A percentile compares a stretch with the other conserved stretches of the same genome.
phyloP scores from a whole-genome alignment of 1,140 invertebrate genomes.

The Zaprionus africanus region DNA sequence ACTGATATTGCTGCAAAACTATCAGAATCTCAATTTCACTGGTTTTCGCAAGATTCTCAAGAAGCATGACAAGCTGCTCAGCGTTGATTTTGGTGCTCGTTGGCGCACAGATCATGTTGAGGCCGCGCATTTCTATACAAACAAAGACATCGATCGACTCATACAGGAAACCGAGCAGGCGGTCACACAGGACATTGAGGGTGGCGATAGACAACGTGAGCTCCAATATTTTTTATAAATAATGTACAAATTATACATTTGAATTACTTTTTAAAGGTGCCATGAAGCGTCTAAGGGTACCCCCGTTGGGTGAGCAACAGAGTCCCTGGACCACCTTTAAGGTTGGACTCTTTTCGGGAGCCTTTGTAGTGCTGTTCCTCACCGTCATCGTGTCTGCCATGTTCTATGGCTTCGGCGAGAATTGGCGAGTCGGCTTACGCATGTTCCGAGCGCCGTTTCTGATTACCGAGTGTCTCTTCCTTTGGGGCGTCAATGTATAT shows the following conservation, averaged over 20 bases:
- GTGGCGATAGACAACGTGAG: conserved; percentile 89
- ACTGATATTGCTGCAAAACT: conserved; percentile 91
- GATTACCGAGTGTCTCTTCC: conserved; percentile 92
- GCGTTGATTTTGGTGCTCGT: conserved; percentile 87
- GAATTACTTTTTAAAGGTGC: conserved; percentile 84
- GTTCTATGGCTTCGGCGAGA: conserved; percentile 75
- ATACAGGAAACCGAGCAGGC: conserved; percentile 93
- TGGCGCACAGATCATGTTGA: conserved; percentile 94
- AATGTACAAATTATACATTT: not conserved
- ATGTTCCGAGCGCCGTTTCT: conserved; percentile 94
- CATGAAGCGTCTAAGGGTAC: conserved; percentile 94
- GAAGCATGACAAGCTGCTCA: conserved; percentile 94
- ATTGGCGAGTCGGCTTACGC: conserved; percentile 86
- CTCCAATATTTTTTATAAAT: not conserved
- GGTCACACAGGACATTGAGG: conserved; percentile 93
- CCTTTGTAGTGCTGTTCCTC: conserved; percentile 91
- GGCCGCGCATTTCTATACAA: conserved; percentile 92
- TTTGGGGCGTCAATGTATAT: conserved; percentile 95
- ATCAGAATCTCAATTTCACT: conserved; percentile 94
- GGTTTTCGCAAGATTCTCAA: conserved; percentile 97
- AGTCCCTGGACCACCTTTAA: conserved; percentile 94
- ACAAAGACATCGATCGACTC: conserved; percentile 94
- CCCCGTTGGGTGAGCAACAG: conserved; percentile 93
- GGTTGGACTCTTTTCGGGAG: conserved; percentile 92
- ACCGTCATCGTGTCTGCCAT: conserved; percentile 90